These are phyloP conservation scores for Tapera naevia DNA, from an alignment of 2,797 vertebrate species.

Conservation along the genomic window DNA sequence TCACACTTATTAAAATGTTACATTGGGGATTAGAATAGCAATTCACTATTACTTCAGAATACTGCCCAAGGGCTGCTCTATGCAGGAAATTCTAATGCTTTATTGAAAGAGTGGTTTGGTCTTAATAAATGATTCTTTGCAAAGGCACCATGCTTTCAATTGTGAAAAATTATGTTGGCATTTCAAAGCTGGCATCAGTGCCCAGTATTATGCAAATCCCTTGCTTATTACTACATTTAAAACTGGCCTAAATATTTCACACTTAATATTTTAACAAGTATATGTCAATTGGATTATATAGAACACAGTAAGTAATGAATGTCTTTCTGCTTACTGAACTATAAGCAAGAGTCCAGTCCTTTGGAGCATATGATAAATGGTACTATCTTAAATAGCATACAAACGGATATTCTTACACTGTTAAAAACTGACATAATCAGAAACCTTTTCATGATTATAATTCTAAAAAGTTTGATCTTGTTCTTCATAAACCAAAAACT, in stretches of 20 bases:
- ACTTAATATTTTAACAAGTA: constrained; percentile 64
- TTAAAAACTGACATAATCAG: neutral
- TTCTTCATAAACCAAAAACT: neutral
- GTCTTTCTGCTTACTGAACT: neutral
- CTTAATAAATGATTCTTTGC: constrained; percentile 71
- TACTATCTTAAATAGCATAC: neutral
- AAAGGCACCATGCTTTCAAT: constrained; percentile 63
- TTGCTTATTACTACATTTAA: constrained; percentile 64
- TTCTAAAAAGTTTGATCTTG: neutral
- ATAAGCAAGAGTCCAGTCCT: neutral
- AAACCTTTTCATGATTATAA: neutral
- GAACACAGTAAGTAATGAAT: neutral
- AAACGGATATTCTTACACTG: neutral
- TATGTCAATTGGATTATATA: constrained; percentile 64
- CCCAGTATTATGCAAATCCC: constrained; percentile 69
- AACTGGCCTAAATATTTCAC: constrained; percentile 65
- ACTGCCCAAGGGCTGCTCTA: constrained; percentile 76
- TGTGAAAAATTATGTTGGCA: constrained; percentile 66
- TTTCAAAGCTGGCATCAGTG: constrained; percentile 69
- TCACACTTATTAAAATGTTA: constrained; percentile 90
- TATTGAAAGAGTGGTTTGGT: constrained; percentile 75
- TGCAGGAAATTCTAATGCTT: constrained; percentile 84
- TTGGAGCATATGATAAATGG: neutral
- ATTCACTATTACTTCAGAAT: constrained; percentile 83
- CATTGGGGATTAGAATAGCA: constrained; percentile 85